Conservation (phyloP, 2,113 vertebrate species). For the Polyodon spathula region DNA sequence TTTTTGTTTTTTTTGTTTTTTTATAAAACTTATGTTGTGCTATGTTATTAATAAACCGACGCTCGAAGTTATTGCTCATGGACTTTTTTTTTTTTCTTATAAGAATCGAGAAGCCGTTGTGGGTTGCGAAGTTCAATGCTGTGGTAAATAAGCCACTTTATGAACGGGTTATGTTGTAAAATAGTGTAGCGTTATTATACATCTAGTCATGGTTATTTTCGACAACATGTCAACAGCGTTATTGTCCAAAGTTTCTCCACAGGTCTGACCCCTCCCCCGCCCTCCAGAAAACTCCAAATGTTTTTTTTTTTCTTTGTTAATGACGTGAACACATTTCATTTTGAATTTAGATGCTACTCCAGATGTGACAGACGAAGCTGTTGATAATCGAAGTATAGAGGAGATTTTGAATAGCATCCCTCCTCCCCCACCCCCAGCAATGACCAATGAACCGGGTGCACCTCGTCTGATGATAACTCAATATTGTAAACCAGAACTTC, state of each 20-base stretch:
- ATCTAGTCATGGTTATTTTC: too few relatives aligned
- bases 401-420: constrained; percentile 91
- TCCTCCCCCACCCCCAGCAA: constrained; percentile 91
- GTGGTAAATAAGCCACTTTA: too few relatives aligned
- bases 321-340: constrained; percentile 43
- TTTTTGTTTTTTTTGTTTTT: background rate
- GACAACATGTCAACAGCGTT: too few relatives aligned
- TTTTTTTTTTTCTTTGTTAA: constrained; percentile 45
- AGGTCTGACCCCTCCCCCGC: constrained; percentile 46
- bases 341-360: constrained; percentile 53
- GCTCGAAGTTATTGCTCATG: too few relatives aligned
- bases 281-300: constrained; percentile 30
- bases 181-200: too few relatives aligned
- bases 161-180: too few relatives aligned
- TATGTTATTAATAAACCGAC: too few relatives aligned
- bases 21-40: background rate
- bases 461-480: constrained; percentile 97
- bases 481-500: constrained; percentile 97
- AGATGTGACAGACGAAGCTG: constrained; percentile 53
- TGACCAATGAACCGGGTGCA: constrained; percentile 94
- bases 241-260: too few relatives aligned
- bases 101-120: too few relatives aligned
- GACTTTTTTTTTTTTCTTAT: too few relatives aligned
- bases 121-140: too few relatives aligned
- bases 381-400: constrained; percentile 84